Percentiles rank a stretch among this genome's conserved stretches.
phyloP scores from a whole-genome alignment of 2,113 vertebrate species.

The Sciurus niger region DNA sequence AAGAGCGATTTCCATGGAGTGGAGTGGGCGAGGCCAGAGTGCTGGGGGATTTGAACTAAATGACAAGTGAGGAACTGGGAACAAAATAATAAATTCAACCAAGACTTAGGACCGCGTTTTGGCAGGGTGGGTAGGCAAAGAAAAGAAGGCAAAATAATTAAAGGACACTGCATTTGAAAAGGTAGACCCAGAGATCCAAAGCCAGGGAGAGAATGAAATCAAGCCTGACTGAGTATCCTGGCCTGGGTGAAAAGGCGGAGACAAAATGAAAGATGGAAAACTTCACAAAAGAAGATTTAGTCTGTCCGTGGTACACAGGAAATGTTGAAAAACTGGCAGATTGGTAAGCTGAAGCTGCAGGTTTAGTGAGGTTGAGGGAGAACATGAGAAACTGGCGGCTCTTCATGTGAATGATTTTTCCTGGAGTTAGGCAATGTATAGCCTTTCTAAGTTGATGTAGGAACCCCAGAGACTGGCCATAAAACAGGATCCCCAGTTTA shows the following conservation, averaged over 20 bases:
- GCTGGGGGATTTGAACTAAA: background rate
- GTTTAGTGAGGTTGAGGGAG: background rate
- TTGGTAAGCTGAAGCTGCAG: background rate
- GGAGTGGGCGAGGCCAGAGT: background rate
- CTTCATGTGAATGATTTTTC: background rate
- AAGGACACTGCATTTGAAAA: conserved; percentile 1
- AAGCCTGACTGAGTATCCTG: background rate
- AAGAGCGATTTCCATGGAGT: background rate
- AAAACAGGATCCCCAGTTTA: background rate
- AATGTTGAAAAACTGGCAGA: background rate
- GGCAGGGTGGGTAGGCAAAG: background rate
- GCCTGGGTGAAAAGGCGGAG: background rate
- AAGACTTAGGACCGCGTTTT: conserved; percentile 19
- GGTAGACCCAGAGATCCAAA: background rate
- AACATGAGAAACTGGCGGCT: background rate
- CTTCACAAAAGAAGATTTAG: background rate
- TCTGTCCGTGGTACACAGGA: background rate
- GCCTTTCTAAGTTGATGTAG: background rate
- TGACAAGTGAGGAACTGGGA: background rate
- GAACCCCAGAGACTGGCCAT: background rate
- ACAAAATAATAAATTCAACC: conserved; percentile 17
- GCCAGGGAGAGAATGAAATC: background rate
- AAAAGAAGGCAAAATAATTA: background rate
- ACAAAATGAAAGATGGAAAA: background rate
- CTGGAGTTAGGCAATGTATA: background rate